Base-by-base conservation (phyloP, 1,140 invertebrate genomes). In the Pachypsylla venusta region DNA sequence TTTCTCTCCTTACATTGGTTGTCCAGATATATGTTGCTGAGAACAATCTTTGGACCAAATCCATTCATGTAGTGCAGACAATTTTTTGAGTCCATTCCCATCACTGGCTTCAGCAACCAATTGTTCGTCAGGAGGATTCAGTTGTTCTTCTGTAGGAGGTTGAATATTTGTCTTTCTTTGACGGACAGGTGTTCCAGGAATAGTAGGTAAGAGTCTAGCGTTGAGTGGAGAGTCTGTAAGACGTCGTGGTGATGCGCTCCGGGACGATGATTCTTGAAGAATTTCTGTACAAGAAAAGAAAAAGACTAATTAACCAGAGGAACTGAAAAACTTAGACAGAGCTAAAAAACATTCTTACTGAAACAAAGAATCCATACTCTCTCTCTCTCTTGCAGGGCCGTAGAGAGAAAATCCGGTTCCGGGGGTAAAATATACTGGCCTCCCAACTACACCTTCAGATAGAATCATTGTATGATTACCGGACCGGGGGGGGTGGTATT, bases 1-100 rank as follows among this genome's bases (percentile, higher is more conserved):
- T n/a, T n/a, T 35, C 30, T 16, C 16, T 3, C 16, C 42, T 48
- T 48, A 48, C 42, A 48, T 48, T n/a, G 5, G 5, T 22, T 48
- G 42, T 48, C 42, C 42, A n/a, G 42, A 48, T 19, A 48, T 48
- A 48, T 48, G 42, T 22, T 48, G 42, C n/a, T n/a, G 22, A 4
- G n/a, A 7, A 22, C 22, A 19, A 48, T 48, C 42, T 22, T 48
- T 48, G 42, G 42, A 48, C 42, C 42, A 48, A 19, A 48, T 48
- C 42, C 42, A 48, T 22, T 48, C 42, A 19, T 48, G 42, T 7
- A 48, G 42, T 4, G 42, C 42, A 3, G 42, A 48, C n/a, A 48
- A 22, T 48, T 48, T 48, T 22, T 48, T 48, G 4, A 48, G 42
- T 7, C 42, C 42, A 5, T 22, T 22, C 42, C 22, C 42, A 48